Evolutionary conservation across 2,888 invertebrate genomes (phyloP).

Genomic region (Meteorus cinctellus): DNA sequence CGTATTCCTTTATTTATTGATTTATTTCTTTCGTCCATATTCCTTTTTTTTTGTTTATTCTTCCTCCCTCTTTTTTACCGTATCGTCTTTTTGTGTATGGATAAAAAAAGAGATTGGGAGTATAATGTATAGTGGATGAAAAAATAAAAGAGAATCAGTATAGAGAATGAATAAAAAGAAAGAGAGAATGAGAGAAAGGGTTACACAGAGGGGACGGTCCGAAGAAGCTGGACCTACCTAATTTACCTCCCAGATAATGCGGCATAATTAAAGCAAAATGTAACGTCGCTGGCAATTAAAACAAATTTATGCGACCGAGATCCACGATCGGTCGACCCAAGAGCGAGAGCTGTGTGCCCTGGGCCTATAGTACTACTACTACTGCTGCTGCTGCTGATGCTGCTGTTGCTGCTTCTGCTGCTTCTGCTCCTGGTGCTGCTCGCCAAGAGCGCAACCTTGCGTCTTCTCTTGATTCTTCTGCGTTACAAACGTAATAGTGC

Average conservation of each 20-base stretch:
- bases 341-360: constrained; percentile 52
- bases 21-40: constrained; percentile 38
- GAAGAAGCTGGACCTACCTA: constrained; percentile 71
- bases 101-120: constrained; percentile 2
- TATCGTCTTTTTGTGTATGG: constrained; percentile 1
- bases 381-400: constrained; percentile 48
- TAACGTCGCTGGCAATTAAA: constrained; percentile 74
- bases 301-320: constrained; percentile 74
- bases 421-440: constrained; percentile 50
- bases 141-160: constrained; percentile 35
- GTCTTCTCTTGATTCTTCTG: constrained; percentile 8
- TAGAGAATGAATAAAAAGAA: constrained; percentile 12
- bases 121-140: constrained; percentile 16
- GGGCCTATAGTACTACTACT: constrained; percentile 50
- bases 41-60: constrained; percentile 13
- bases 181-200: constrained; percentile 15
- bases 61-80: not conserved
- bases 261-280: constrained; percentile 74
- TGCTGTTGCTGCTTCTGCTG: constrained; percentile 52
- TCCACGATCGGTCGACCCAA: constrained; percentile 71
- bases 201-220: constrained; percentile 59
- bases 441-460: constrained; percentile 15
- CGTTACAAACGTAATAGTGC: constrained; percentile 8
- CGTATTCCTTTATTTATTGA: constrained; percentile 43
- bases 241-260: constrained; percentile 74